phyloP scores from a whole-genome alignment of 2,888 invertebrate genomes.

The Saturnia japonica region DNA sequence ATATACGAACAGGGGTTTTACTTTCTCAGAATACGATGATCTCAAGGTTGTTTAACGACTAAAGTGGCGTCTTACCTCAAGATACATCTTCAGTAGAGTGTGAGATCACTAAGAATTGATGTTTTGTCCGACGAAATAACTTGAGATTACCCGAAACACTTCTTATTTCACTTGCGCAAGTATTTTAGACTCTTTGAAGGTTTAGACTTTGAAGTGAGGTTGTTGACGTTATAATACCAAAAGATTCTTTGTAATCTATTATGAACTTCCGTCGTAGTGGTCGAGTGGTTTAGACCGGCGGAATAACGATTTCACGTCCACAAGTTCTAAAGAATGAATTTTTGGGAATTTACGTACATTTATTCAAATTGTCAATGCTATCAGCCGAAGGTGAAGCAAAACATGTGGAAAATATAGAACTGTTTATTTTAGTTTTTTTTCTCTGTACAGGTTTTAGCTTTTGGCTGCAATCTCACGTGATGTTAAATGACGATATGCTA shows the following conservation, averaged over 20 bases:
- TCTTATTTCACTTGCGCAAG: constrained; percentile 18
- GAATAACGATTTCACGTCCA: too few relatives aligned
- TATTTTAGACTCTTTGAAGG: constrained; percentile 11
- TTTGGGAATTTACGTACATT: too few relatives aligned
- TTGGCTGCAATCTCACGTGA: too few relatives aligned
- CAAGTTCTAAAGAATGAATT: too few relatives aligned
- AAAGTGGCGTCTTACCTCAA: constrained; percentile 29
- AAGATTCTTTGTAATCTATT: neutral
- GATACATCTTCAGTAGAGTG: constrained; percentile 41
- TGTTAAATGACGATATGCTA: too few relatives aligned
- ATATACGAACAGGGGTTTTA: neutral
- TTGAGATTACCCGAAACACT: constrained; percentile 37
- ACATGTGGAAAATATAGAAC: too few relatives aligned
- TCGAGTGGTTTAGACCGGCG: too few relatives aligned
- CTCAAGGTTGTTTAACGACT: neutral
- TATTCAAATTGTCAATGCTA: too few relatives aligned
- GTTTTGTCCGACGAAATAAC: constrained; percentile 40
- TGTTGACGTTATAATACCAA: neutral
- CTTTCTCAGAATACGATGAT: neutral
- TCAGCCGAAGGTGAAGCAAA: too few relatives aligned
- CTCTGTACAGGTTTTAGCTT: too few relatives aligned
- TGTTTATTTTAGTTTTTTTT: too few relatives aligned
- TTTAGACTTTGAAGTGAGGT: neutral
- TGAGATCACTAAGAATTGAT: constrained; percentile 48
- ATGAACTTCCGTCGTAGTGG: too few relatives aligned